These are phyloP conservation scores for Indicator maculatus DNA, from an alignment of 2,113 vertebrate genomes.

Conservation along the genomic window DNA sequence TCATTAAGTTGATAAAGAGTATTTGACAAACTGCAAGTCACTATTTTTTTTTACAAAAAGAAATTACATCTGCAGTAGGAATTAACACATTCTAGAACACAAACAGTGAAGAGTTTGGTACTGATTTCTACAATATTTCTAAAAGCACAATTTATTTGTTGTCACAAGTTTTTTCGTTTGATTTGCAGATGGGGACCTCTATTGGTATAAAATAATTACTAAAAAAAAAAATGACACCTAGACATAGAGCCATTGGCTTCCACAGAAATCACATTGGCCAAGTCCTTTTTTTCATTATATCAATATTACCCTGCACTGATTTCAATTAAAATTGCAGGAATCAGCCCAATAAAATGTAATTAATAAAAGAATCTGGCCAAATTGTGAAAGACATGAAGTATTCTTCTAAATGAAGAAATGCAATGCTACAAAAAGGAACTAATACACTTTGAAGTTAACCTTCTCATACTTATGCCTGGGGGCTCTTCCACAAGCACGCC, in stretches of 20 bases:
- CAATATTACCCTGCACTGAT: background rate
- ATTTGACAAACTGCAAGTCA: background rate
- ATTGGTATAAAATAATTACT: slow-evolving; percentile 75
- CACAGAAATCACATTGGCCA: background rate
- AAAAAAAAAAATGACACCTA: slow-evolving; percentile 1
- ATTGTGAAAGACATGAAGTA: background rate
- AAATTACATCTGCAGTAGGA: background rate
- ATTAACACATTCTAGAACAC: background rate
- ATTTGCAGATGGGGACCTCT: slow-evolving; percentile 84
- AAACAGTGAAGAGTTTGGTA: background rate
- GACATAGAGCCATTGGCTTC: background rate
- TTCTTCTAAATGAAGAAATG: background rate
- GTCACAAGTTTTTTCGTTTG: slow-evolving; percentile 57
- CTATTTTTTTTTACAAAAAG: background rate
- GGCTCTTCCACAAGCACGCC: background rate
- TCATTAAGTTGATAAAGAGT: background rate
- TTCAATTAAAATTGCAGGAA: background rate
- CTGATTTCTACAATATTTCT: slow-evolving; percentile 23
- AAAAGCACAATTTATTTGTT: background rate
- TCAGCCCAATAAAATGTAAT: background rate
- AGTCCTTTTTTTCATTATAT: background rate
- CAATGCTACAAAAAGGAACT: background rate
- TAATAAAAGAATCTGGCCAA: background rate
- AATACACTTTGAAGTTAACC: background rate
- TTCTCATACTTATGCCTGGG: background rate